Evolutionary conservation across 2,113 vertebrate genomes (phyloP).

Genomic region (Steatornis caripensis): DNA sequence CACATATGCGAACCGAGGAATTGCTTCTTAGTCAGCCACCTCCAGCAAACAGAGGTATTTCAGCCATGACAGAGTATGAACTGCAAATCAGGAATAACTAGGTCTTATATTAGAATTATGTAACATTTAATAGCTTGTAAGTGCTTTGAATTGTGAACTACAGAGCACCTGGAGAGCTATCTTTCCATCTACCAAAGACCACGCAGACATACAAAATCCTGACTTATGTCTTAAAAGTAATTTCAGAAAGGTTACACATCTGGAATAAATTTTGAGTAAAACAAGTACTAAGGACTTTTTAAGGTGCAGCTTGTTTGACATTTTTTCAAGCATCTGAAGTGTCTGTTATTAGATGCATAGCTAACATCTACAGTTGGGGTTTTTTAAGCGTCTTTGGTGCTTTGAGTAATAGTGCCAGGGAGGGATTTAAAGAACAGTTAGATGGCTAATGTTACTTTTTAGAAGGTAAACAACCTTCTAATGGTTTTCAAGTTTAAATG

Average conservation of each 20-base stretch:
- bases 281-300: background rate
- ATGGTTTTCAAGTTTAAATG: background rate
- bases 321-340: background rate
- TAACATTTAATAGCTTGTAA: slow-evolving; percentile 44
- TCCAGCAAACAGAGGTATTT: background rate
- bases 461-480: background rate
- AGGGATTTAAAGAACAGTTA: background rate
- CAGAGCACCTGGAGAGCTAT: slow-evolving; percentile 18
- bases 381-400: background rate
- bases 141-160: background rate
- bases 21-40: background rate
- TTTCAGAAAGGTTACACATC: background rate
- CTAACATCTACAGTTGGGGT: background rate
- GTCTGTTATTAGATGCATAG: background rate
- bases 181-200: background rate
- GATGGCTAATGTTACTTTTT: background rate
- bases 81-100: slow-evolving; percentile 19
- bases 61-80: background rate
- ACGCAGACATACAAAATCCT: background rate
- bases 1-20: background rate
- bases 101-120: background rate
- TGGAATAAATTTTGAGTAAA: background rate
- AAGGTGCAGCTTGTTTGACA: background rate
- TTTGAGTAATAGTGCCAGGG: background rate
- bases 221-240: background rate